Conservation (phyloP, 2,888 invertebrate species). For the Tuberolachnus salignus region DNA sequence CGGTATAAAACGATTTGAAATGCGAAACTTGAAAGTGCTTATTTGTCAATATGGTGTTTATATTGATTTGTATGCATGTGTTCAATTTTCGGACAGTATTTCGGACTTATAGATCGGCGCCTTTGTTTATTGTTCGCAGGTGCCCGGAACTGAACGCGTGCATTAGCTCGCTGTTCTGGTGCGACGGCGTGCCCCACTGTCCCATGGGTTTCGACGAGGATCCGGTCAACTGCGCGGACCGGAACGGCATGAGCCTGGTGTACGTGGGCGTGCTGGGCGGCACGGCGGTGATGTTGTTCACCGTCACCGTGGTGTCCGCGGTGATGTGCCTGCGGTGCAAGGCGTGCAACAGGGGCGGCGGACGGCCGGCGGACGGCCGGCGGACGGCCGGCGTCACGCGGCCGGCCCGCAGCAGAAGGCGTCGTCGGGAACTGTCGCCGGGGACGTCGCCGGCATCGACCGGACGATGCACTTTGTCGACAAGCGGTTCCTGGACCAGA, state of each 20-base stretch:
- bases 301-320: conserved; percentile 42
- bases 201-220: conserved; percentile 79
- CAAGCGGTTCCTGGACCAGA: conserved; percentile 65
- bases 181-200: conserved; percentile 79
- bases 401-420: conserved; percentile 62
- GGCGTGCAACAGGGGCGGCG: conserved; percentile 58
- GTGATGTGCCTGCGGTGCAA: conserved; percentile 42
- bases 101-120: too few relatives aligned
- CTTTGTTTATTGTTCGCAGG: conserved; percentile 63
- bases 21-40: too few relatives aligned
- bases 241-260: conserved; percentile 10
- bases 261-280: conserved; percentile 41
- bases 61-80: too few relatives aligned
- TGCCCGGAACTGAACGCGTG: conserved; percentile 83
- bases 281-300: conserved; percentile 41
- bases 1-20: neutral
- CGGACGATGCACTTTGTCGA: conserved; percentile 65
- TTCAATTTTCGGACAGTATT: too few relatives aligned
- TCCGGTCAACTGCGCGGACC: conserved; percentile 38
- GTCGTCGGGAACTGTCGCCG: conserved; percentile 65
- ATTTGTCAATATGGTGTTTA: too few relatives aligned
- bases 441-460: conserved; percentile 62
- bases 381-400: conserved; percentile 66
- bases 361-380: conserved; percentile 61
- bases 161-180: conserved; percentile 79